Evolutionary conservation across 2,113 vertebrate genomes (phyloP).

Genomic region (Pardalotus punctatus): DNA sequence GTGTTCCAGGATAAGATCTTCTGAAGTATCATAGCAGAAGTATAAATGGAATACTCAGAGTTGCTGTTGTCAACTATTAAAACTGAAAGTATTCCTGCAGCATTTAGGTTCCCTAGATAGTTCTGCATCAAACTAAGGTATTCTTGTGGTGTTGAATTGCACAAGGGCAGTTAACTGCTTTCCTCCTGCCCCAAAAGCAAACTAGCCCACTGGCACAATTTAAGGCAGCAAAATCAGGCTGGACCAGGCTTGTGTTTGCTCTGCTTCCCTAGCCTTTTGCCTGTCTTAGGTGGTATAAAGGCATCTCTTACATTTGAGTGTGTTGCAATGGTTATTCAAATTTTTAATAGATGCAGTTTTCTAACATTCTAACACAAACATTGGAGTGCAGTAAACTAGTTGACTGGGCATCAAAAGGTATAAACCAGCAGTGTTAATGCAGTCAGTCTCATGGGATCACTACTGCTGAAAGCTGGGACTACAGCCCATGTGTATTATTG

Average conservation of each 20-base stretch:
- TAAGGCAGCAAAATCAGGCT: background rate
- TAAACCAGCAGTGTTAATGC: background rate
- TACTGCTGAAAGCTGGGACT: background rate
- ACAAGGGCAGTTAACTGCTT: background rate
- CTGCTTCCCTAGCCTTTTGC: background rate
- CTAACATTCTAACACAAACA: background rate
- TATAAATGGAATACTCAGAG: background rate
- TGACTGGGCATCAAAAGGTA: background rate
- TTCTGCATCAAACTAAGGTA: background rate
- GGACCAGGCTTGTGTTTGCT: background rate
- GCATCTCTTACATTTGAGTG: background rate
- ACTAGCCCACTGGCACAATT: background rate
- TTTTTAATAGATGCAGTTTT: background rate
- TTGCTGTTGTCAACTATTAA: background rate
- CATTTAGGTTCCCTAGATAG: background rate
- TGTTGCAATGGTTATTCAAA: background rate
- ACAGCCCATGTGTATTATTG: background rate
- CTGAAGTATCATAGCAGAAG: conserved; percentile 2
- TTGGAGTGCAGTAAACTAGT: background rate
- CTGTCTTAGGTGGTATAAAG: background rate
- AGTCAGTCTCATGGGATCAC: background rate
- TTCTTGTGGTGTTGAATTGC: background rate
- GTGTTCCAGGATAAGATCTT: background rate
- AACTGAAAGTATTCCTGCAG: background rate
- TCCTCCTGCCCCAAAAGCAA: background rate